Conservation (phyloP, 2,888 invertebrate genomes). For the Parascotia fuliginaria region DNA sequence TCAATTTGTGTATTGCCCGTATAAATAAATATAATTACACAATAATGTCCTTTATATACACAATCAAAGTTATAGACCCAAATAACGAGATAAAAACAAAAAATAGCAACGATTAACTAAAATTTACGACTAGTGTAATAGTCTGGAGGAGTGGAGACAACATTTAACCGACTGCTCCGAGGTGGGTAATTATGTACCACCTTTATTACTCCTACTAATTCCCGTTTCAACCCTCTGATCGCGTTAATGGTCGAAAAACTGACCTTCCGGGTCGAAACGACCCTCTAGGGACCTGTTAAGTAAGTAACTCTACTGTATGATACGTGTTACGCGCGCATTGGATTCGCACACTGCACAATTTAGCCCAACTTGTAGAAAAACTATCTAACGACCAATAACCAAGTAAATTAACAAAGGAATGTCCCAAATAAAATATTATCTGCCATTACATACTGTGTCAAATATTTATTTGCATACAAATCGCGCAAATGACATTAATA, state of each 20-base stretch:
- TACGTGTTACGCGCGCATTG: conserved; percentile 47
- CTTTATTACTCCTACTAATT: conserved; percentile 77
- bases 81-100: conserved; percentile 19
- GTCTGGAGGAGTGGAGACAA: conserved; percentile 37
- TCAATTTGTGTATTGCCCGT: too few species aligned
- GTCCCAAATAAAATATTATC: conserved; percentile 17
- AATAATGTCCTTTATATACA: not conserved
- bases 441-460: conserved; percentile 21
- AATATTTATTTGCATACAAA: conserved; percentile 24
- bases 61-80: not conserved
- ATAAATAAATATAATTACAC: too few species aligned
- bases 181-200: conserved; percentile 78
- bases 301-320: conserved; percentile 60
- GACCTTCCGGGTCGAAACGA: conserved; percentile 75
- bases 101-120: conserved; percentile 32
- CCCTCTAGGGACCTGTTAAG: conserved; percentile 73
- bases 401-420: conserved; percentile 26
- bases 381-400: conserved; percentile 3
- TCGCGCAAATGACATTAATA: conserved; percentile 34
- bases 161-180: conserved; percentile 66
- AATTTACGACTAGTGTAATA: conserved; percentile 43
- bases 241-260: conserved; percentile 83
- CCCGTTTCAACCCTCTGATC: conserved; percentile 70
- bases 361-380: conserved; percentile 14
- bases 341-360: conserved; percentile 48